Evolutionary conservation across 2,797 vertebrate genomes (phyloP), one percentile per base, ranked within the genome.

Genomic region (Galaxias olidus): DNA sequence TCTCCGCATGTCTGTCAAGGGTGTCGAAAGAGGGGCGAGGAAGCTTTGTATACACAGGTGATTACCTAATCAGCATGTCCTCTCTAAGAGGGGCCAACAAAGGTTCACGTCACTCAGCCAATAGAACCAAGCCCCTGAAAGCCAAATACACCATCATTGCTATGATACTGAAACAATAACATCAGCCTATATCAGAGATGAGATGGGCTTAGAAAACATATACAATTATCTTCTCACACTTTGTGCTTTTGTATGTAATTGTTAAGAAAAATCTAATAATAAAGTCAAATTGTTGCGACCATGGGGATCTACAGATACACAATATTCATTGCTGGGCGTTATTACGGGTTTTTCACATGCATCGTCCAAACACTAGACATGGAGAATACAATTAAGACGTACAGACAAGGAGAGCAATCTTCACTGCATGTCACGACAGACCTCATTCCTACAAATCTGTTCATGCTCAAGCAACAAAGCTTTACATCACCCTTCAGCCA

Each of bases 21-120:
- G 83, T 80, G 85, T 82, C 69, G 78, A 73, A 67, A 19, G 78
- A 76, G 80, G 68, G 68, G 85, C 46, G 73, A 46, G 45, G 67
- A 12, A 78, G 80, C 77, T 83, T 81, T 92, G 89, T 92, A 89
- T 91, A 89, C 89, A 87, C 90, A 92, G 91, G 89, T 92, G 90
- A 92, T 92, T 90, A 90, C 83, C 89, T 85, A 90, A 90, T 91
- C 89, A 91, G 81, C 78, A 74, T 87, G 85, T 90, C 85, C 86
- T 86, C 81, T 78, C 63, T 74, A 47, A 77, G 83, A 85, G 80
- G 78, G 89, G 90, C 85, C 89, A 91, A 71, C 66, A 12, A 84
- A 75, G 87, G 90, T 91, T 90, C 89, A 92, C 14, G 81, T 90
- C 90, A 91, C 73, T 91, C 89, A 89, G 67, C 80, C 68, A 61